Base-by-base conservation (phyloP, 2,113 vertebrate genomes). In the Lamprologus tigripictilis region DNA sequence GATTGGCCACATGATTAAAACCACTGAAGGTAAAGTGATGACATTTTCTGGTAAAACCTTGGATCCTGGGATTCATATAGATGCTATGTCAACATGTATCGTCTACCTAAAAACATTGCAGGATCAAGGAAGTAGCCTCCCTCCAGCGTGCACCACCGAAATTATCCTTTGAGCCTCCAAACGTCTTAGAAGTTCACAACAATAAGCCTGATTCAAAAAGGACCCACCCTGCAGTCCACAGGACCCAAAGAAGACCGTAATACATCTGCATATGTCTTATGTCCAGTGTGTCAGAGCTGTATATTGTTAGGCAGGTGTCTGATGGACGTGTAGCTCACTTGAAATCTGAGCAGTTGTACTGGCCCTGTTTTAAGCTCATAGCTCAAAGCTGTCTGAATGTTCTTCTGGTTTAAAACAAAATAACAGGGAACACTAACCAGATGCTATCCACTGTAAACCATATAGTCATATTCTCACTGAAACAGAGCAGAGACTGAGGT, bases 351-450 rank as follows among this genome's bases (percentile, higher is more conserved):
- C 2, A 31, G 71, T 63, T 94, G 58, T 83, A 84, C 57, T 85
- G 40, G 61, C 89, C 91, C 40, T 88, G 14, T 88, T 89, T 91
- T 66, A 49, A 94, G 91, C 93, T 93, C 81, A 89, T 83, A 84
- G 47, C 86, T 91, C 89, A 87, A 80, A 86, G 35, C 42, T 84
- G 68, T 81, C 35, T 79, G 14, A 33, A 26, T 31, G 85, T 91
- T 87, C 17, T 31, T 80, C 37, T 76, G 13, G 82, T 84, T 80
- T 54, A n/a, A 88, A 86, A 33, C 16, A 82, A 78, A 78, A 78
- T 17, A 33, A 21, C 58, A 80, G 40, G 81, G 13, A 23, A 49
- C 51, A 17, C n/a, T 23, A 45, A 9, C 47, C 51, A 82, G 54
- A 40, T 49, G 11, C 83, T 68, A 12, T 66, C 31, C 47, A 45